Evolutionary conservation across 2,888 invertebrate genomes (phyloP), one percentile per base, ranked within the genome.

Genomic region (Drosophila subsilvestris): DNA sequence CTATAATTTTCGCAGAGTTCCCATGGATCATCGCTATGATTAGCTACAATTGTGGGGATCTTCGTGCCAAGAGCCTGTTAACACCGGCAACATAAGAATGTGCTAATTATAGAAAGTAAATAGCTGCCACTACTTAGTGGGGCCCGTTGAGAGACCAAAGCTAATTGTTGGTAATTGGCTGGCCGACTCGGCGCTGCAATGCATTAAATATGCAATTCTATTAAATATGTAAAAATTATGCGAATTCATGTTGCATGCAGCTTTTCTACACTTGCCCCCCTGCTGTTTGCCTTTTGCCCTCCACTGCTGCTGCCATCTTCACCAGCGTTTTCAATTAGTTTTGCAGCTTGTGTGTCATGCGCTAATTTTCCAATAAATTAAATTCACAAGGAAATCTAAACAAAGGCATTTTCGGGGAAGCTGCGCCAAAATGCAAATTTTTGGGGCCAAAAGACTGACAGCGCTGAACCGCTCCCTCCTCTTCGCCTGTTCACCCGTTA

Each of bases 281-380:
- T 58, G 53, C 55, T 66, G 74, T 54, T 59, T 53, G 56, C 45
- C 48, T 27, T 12, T 4, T 29, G 29, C 12, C 4, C 57, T 3
- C 0, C 3, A 25, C 37, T 55, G 20, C 48, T 25, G 25, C 53
- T 32, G 50, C 27, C 32, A 12, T 58, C 68, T 53, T 61, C 73
- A 59, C 73, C 77, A 63, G 71, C 77, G 79, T 69, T 84, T 83
- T 83, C 80, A 81, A 86, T 80, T 86, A 82, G 87, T 86, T 84
- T 44, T 18, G 57, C 63, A 66, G 73, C 73, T 75, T 83, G 76
- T 67, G 74, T 79, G 81, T 74, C 81, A 78, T 74, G 88, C 80
- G 84, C 81, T 88, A 87, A 89, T 89, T 88, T 88, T 80, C 86
- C 89, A 86, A 86, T 88, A 88, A 86, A 86, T 86, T 86, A 73